phyloP scores from a whole-genome alignment of 2,797 vertebrate genomes.

The Tauraco hartlaubi region DNA sequence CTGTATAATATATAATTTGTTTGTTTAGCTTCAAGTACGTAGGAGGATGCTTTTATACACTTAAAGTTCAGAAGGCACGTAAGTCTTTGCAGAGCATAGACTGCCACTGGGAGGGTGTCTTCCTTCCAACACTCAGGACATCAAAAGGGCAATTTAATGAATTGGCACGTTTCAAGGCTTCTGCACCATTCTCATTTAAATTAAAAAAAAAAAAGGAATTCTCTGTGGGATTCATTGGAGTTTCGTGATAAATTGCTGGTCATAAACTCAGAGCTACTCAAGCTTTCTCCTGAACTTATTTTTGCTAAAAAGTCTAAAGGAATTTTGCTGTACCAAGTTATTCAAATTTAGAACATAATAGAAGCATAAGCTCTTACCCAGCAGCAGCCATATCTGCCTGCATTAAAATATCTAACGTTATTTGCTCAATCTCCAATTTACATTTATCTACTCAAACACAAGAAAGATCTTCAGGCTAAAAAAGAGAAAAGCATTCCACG shows the following conservation, averaged over 20 bases:
- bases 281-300: conserved; percentile 33
- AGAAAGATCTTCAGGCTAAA: conserved; percentile 64
- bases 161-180: neutral
- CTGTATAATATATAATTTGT: neutral
- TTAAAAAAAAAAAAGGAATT: neutral
- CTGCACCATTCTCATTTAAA: neutral
- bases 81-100: neutral
- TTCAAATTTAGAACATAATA: conserved; percentile 73
- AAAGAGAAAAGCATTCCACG: conserved; percentile 33
- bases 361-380: conserved; percentile 65
- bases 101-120: rapidly evolving
- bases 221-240: neutral
- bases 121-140: neutral
- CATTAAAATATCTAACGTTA: conserved; percentile 72
- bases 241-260: neutral
- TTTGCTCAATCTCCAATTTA: conserved; percentile 77
- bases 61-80: neutral
- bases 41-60: neutral
- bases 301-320: conserved; percentile 28
- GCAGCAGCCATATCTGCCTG: conserved; percentile 59
- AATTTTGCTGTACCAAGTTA: conserved; percentile 56
- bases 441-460: conserved; percentile 76
- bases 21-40: neutral
- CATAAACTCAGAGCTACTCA: neutral
- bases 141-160: neutral